Conservation (phyloP, 2,888 invertebrate species). For the Scaptodrosophila latifasciaeformis region DNA sequence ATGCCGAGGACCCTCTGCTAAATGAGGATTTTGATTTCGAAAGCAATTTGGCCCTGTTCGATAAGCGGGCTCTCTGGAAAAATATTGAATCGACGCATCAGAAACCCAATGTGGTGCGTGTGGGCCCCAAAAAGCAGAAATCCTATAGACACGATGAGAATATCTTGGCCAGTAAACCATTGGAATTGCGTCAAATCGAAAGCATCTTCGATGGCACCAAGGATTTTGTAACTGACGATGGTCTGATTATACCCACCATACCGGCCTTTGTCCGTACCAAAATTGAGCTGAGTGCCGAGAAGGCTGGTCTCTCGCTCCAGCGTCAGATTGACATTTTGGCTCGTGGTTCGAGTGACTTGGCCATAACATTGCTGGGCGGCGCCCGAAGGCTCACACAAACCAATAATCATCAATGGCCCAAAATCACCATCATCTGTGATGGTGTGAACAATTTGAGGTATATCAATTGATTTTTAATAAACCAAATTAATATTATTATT, state of each 20-base stretch:
- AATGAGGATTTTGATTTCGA: conserved; percentile 93
- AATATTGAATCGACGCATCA: conserved; percentile 78
- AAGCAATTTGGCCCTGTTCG: conserved; percentile 92
- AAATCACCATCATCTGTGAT: conserved; percentile 84
- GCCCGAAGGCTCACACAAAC: conserved; percentile 88
- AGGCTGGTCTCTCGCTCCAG: conserved; percentile 80
- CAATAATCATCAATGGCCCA: conserved; percentile 92
- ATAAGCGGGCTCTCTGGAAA: conserved; percentile 88
- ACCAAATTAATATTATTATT: conserved; percentile 5
- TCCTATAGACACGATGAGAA: conserved; percentile 90
- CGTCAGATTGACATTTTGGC: conserved; percentile 86
- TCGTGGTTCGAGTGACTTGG: conserved; percentile 89
- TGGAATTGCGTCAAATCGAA: conserved; percentile 81
- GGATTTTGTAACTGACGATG: conserved; percentile 81
- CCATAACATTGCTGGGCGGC: conserved; percentile 88
- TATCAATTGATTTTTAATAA: not conserved
- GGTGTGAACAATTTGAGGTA: conserved; percentile 46
- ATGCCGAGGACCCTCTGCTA: conserved; percentile 72
- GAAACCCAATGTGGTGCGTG: conserved; percentile 47
- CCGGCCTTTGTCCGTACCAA: conserved; percentile 80
- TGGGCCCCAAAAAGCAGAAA: conserved; percentile 72
- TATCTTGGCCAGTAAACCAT: conserved; percentile 81
- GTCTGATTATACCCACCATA: conserved; percentile 86
- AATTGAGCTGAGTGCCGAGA: conserved; percentile 82
- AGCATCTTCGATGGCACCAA: conserved; percentile 74